Base-by-base conservation (phyloP, 2,888 invertebrate species). In the Dolichopus griseipennis region DNA sequence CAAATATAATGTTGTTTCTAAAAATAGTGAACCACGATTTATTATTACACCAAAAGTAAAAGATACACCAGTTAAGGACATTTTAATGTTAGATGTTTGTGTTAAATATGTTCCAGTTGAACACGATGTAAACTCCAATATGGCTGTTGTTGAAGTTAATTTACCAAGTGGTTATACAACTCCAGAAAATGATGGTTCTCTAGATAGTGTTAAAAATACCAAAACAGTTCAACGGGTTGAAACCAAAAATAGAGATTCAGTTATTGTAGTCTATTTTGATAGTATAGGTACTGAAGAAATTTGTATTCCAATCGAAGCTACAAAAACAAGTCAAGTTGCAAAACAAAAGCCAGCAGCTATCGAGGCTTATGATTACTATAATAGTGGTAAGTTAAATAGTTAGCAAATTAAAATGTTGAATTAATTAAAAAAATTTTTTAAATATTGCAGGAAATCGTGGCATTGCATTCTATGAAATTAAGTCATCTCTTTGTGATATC, bases 111-210 rank as follows among this genome's bases (percentile, higher is more conserved):
- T 75, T 3, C 76, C 76, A 0, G 69, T 72, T 0, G 74, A 75
- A 8, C 69, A 69, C 1, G 74, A 74, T 18, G 75, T 74, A 10
- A 75, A 85, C 52, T 88, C 90, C 70, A 96, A 96, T 72, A 90
- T 96, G 88, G 92, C 93, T 15, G 90, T 96, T 0, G 90, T 96
- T 85, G 94, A 95, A 76, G 90, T 96, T 0, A 88, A 88, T 70
- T 83, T 97, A 69, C 95, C 95, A 0, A 95, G 95, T 0, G 96
- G 97, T n/a, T 97, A 91, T 78, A 87, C 91, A 0, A 91, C 92
- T n/a, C 33, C 65, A 12, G 65, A 43, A 22, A 43, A 43, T 43
- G 43, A 41, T 65, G 65, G 43, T 21, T 22, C 65, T 22, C 21
- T 65, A 12, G 43, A 41, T 22, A 33, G 2, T 21, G 21, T 65